Base-by-base conservation (phyloP, 37 sponge, comb jelly and placozoan species). In the Beroe forskalii region DNA sequence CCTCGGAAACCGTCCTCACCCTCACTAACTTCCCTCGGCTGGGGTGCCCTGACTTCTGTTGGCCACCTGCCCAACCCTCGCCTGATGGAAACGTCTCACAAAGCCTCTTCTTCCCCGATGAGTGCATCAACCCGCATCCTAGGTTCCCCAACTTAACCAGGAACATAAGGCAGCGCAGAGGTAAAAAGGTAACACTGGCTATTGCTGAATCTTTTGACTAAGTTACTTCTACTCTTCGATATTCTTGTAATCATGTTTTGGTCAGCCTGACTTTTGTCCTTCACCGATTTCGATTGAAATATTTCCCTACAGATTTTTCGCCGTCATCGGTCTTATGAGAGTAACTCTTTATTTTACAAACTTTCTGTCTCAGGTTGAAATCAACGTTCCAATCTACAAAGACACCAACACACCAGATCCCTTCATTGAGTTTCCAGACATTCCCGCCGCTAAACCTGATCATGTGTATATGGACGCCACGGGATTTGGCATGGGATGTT, bases 401-500 rank as follows among this genome's bases (percentile, higher is more conserved):
- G 67, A 86, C 69, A 91, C 76, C 12, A 61, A 92, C 35, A 89
- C 90, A 20, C 90, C 90, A 8, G 12, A 3, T n/a, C 90, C 90
- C 30, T 89, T 89, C 25, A 30, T 48, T 14, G 90, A 89, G 62
- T 60, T 60, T 25, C 62, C 62, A 28, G 90, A 89, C 62, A 27
- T 31, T 19, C 91, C 48, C 25, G 93, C 90, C n/a, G 94, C 95
- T 32, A 40, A 64, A n/a, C 93, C 93, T 4, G 95, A 96, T 76
- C 98, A 97, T 76, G 92, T 97, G 80, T 97, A 97, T 93, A 92
- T 95, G 92, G 98, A 97, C 89, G 93, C 94, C 60, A 97, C 95
- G 98, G 96, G 96, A 12, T 94, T 95, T 90, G 98, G 98, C 24
- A 97, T 97, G 98, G 95, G 98, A n/a, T 94, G 93, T 55, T 92